Percentiles rank a stretch among this genome's conserved stretches.
phyloP scores from a whole-genome alignment of 2,888 invertebrate species.

The Tetropium fuscum region DNA sequence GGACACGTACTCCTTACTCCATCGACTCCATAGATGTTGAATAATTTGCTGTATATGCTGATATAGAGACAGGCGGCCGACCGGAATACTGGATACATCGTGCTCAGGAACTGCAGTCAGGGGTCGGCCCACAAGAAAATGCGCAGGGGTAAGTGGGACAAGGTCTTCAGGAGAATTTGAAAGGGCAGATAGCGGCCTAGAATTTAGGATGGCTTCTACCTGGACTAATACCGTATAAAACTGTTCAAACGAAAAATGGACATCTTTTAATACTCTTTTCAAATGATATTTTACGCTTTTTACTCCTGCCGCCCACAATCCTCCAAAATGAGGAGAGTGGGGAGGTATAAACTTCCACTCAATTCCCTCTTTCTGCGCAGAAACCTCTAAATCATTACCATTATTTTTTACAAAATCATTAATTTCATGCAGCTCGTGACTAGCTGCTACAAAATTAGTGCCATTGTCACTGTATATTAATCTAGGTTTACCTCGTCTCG shows the following conservation, averaged over 20 bases:
- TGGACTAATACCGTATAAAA: slow-evolving; percentile 48
- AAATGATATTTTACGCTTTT: slow-evolving; percentile 51
- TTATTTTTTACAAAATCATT: slow-evolving; percentile 13
- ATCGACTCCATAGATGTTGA: no score
- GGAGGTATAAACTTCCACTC: slow-evolving; percentile 56
- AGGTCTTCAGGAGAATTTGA: slow-evolving; percentile 39
- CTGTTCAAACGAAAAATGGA: slow-evolving; percentile 50
- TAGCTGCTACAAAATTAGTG: slow-evolving; percentile 39
- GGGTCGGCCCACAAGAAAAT: slow-evolving; percentile 10
- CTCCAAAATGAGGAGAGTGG: slow-evolving; percentile 51
- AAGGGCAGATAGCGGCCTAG: slow-evolving; percentile 49
- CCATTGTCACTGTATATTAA: slow-evolving; percentile 41
- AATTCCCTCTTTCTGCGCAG: slow-evolving; percentile 18
- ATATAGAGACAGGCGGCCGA: no score
- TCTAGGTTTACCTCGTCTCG: slow-evolving; percentile 35
- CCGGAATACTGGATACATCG: no score
- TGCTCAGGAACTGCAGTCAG: slow-evolving; percentile 45
- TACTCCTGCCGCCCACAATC: slow-evolving; percentile 55
- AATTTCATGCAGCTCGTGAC: slow-evolving; percentile 8
- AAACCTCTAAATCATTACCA: slow-evolving; percentile 4
- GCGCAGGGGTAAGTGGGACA: not conserved
- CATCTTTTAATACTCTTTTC: slow-evolving; percentile 38
- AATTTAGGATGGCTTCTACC: slow-evolving; percentile 54
- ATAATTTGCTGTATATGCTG: no score
- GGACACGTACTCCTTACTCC: no score